Percentiles rank a stretch among this genome's conserved stretches.
Evolutionary conservation across 2,113 vertebrate species (phyloP).

Genomic region (Carassius auratus): DNA sequence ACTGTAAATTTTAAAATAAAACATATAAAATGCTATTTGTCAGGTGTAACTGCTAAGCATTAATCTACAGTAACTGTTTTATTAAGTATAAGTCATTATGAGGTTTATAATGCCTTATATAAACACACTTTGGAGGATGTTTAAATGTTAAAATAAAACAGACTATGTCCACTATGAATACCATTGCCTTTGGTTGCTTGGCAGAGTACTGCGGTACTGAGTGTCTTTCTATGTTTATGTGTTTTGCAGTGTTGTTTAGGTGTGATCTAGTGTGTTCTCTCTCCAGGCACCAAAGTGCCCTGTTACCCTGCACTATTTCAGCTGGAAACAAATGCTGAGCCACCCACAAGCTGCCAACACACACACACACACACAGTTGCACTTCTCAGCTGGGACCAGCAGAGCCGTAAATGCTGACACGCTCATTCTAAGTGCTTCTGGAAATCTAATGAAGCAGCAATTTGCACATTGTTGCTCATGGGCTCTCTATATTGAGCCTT

Average conservation of each 20-base stretch:
- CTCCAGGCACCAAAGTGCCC: conserved; percentile 28
- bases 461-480: conserved; percentile 54
- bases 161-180: too few species aligned
- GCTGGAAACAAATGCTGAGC: conserved; percentile 41
- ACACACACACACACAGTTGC: conserved; percentile 13
- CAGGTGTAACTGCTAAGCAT: too few species aligned
- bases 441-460: conserved; percentile 62
- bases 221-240: conserved; percentile 19
- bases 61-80: too few species aligned
- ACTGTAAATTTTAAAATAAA: too few species aligned
- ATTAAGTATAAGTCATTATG: too few species aligned
- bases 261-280: background rate
- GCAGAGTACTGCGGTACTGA: background rate
- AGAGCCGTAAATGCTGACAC: conserved; percentile 55
- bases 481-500: conserved; percentile 48
- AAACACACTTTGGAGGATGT: too few species aligned
- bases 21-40: too few species aligned
- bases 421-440: conserved; percentile 53
- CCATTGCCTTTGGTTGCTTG: too few species aligned
- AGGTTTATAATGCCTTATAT: too few species aligned
- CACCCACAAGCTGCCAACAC: conserved; percentile 24
- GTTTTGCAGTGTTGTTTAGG: background rate
- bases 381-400: conserved; percentile 46
- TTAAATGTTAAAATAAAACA: too few species aligned
- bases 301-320: conserved; percentile 39